A percentile compares a stretch with the other conserved stretches of the same genome.
Evolutionary conservation across 2,113 vertebrate species (phyloP).

Genomic region (Chaetodon auriga): DNA sequence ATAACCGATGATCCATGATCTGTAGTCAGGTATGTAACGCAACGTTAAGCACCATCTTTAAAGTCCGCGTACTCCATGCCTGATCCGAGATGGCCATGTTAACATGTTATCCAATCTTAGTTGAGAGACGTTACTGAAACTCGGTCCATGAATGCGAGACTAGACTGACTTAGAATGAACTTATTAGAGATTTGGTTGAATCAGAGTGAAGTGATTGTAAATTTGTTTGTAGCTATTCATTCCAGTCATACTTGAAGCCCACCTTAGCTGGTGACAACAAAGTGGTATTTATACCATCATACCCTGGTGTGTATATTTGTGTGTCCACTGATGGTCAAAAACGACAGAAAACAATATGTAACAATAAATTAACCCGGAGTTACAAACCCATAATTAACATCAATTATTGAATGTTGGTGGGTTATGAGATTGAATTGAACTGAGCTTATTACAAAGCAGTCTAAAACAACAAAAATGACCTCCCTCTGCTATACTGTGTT

Average conservation of each 20-base stretch:
- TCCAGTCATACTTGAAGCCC: neutral
- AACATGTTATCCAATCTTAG: conserved; percentile 16
- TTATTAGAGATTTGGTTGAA: neutral
- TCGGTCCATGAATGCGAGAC: neutral
- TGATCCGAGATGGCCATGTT: conserved; percentile 59
- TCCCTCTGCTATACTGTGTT: neutral
- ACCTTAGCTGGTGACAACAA: conserved; percentile 15
- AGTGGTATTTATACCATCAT: conserved; percentile 4
- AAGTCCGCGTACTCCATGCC: conserved; percentile 56
- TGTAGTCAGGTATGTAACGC: conserved; percentile 27
- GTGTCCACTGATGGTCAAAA: conserved; percentile 5
- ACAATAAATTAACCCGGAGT: neutral
- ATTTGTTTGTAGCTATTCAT: neutral
- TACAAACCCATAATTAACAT: neutral
- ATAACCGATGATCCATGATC: conserved; percentile 25
- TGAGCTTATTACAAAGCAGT: neutral
- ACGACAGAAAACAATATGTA: neutral
- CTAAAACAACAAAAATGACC: too few species aligned
- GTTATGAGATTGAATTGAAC: neutral
- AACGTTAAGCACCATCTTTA: conserved; percentile 70
- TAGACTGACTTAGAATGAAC: neutral
- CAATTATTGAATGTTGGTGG: neutral
- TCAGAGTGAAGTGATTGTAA: neutral
- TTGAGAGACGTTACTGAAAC: neutral
- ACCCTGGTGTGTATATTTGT: neutral